Percentiles rank a stretch among this genome's conserved stretches.
These are phyloP conservation scores for Holothuria leucospilota DNA, from an alignment of 53 echinoderm and acorn worm genomes.

Conservation along the genomic window DNA sequence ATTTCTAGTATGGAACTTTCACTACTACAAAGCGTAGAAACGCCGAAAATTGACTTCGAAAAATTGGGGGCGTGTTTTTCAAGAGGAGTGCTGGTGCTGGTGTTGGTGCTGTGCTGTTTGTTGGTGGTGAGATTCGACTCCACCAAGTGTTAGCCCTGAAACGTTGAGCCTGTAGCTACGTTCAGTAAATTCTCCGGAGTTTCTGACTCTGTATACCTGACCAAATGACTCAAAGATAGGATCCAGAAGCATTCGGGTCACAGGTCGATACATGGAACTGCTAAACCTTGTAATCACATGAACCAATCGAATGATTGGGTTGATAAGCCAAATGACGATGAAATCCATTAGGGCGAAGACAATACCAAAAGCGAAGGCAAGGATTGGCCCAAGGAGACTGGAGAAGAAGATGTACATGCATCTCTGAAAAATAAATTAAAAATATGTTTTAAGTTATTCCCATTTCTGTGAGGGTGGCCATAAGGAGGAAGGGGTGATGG, in stretches of 20 bases:
- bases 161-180: constrained; percentile 28
- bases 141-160: background rate
- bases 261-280: constrained; percentile 1
- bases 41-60: too few species aligned
- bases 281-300: background rate
- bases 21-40: too few species aligned
- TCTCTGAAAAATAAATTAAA: constrained; percentile 27
- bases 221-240: constrained; percentile 51
- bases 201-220: constrained; percentile 26
- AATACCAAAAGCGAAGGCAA: constrained; percentile 64
- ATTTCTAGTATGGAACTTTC: too few species aligned
- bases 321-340: constrained; percentile 52
- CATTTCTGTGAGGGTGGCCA: too few species aligned
- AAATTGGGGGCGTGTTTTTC: too few species aligned
- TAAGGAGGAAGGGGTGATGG: too few species aligned
- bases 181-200: constrained; percentile 34
- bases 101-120: background rate
- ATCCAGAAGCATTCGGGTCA: constrained; percentile 21
- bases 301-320: constrained; percentile 33
- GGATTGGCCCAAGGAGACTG: constrained; percentile 50
- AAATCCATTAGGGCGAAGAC: constrained; percentile 64
- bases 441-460: background rate
- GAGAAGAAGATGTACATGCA: constrained; percentile 57
- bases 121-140: background rate
- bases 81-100: background rate